These are phyloP conservation scores for Pogonomyrmex barbatus DNA, from an alignment of 1,140 invertebrate genomes.

Conservation along the genomic window DNA sequence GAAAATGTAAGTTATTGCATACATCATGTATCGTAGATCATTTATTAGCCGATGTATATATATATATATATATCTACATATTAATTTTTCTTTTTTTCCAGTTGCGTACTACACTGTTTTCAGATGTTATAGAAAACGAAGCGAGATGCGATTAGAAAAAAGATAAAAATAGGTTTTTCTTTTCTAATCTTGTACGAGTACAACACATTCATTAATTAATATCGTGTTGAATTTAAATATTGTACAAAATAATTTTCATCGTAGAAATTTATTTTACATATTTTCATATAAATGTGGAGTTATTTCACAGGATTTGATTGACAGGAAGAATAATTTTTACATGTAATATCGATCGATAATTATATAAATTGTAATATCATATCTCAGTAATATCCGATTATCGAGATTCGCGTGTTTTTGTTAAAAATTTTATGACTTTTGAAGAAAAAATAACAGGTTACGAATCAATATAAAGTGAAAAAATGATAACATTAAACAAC, in stretches of 20 bases:
- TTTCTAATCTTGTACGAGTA: background rate
- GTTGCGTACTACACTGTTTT: constrained; percentile 43
- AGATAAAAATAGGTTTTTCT: background rate
- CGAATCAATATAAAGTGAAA: no score
- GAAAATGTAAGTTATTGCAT: constrained; percentile 73
- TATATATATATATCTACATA: background rate
- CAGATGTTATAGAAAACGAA: background rate
- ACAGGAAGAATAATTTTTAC: background rate
- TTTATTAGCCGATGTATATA: background rate
- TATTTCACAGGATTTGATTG: background rate
- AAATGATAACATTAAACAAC: no score
- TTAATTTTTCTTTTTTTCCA: constrained; percentile 38
- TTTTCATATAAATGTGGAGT: constrained; percentile 9
- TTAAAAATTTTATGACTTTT: no score
- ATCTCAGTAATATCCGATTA: no score
- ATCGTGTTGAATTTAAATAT: background rate
- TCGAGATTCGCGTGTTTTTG: no score
- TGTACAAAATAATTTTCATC: constrained; percentile 13
- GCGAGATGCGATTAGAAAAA: background rate
- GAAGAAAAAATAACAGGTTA: no score
- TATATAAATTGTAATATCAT: background rate
- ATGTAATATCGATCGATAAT: background rate
- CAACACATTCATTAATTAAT: background rate
- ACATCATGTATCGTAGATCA: background rate
- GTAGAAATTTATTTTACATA: constrained; percentile 12